phyloP scores from a whole-genome alignment of 2,888 invertebrate genomes.

The Ochropacha duplaris region DNA sequence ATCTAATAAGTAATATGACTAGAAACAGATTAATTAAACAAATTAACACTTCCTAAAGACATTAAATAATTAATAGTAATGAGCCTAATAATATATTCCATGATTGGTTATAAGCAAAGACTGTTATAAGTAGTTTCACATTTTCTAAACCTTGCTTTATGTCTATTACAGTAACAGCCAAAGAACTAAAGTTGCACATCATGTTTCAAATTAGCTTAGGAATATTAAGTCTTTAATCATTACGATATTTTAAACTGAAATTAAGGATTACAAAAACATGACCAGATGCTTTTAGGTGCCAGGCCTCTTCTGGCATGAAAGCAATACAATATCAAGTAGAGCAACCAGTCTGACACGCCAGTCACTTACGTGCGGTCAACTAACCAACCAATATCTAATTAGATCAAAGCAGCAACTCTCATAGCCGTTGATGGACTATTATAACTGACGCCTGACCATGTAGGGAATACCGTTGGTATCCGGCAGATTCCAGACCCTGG shows the following conservation, averaged over 20 bases:
- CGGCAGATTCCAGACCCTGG: constrained; percentile 25
- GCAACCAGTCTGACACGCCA: not conserved
- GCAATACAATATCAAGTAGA: not conserved
- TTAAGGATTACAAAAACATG: not conserved
- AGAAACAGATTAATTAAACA: not conserved
- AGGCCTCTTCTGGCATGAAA: not conserved
- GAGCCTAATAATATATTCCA: not conserved
- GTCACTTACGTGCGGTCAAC: not conserved
- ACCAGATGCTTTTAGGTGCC: no score
- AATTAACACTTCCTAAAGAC: constrained; percentile 3
- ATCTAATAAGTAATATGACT: not conserved
- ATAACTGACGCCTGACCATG: constrained; percentile 57
- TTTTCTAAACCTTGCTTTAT: not conserved
- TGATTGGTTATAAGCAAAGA: no score
- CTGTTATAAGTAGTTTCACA: not conserved
- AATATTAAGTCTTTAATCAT: no score
- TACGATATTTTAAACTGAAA: not conserved
- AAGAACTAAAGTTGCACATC: not conserved
- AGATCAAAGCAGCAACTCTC: not conserved
- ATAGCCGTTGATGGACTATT: constrained; percentile 29
- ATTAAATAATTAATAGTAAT: not conserved
- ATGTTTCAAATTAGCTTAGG: no score
- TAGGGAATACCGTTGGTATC: constrained; percentile 51
- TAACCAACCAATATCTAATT: not conserved
- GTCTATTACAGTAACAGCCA: not conserved